Conservation (phyloP, 2,113 vertebrate genomes). For the Neoarius graeffei region DNA sequence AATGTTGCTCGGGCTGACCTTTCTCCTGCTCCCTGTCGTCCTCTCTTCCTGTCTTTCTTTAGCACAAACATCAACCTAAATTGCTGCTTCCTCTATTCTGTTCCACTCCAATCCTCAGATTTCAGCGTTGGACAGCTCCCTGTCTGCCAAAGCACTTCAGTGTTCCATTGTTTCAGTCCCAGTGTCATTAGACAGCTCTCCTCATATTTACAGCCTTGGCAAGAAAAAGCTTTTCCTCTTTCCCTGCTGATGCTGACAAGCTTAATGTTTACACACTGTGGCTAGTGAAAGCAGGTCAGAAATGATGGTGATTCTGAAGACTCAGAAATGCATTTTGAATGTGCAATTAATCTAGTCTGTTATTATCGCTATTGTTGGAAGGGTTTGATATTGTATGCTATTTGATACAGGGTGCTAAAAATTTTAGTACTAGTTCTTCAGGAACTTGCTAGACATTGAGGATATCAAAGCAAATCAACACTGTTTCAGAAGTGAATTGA, state of each 20-base stretch:
- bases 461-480: slow-evolving; percentile 15
- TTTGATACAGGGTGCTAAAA: slow-evolving; percentile 1
- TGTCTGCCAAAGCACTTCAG: slow-evolving; percentile 47
- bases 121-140: slow-evolving; percentile 67
- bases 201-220: slow-evolving; percentile 53
- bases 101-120: slow-evolving; percentile 49
- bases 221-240: slow-evolving; percentile 46
- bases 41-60: slow-evolving; percentile 46
- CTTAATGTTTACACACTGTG: slow-evolving; percentile 51
- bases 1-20: slow-evolving; percentile 57
- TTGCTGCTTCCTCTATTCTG: slow-evolving; percentile 43
- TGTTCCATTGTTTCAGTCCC: slow-evolving; percentile 50
- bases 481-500: background rate
- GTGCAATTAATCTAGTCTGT: slow-evolving; percentile 1
- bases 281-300: slow-evolving; percentile 49
- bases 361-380: background rate
- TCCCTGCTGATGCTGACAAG: slow-evolving; percentile 43
- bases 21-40: slow-evolving; percentile 11
- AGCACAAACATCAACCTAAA: slow-evolving; percentile 15
- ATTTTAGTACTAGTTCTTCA: slow-evolving; percentile 1
- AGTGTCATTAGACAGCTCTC: slow-evolving; percentile 48
- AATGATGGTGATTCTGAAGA: slow-evolving; percentile 2
- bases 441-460: slow-evolving; percentile 10
- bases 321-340: slow-evolving; percentile 27
- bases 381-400: background rate